Percentiles rank a stretch among this genome's conserved stretches.
phyloP scores from a whole-genome alignment of 2,888 invertebrate genomes.

The Ischnus inquisitorius region DNA sequence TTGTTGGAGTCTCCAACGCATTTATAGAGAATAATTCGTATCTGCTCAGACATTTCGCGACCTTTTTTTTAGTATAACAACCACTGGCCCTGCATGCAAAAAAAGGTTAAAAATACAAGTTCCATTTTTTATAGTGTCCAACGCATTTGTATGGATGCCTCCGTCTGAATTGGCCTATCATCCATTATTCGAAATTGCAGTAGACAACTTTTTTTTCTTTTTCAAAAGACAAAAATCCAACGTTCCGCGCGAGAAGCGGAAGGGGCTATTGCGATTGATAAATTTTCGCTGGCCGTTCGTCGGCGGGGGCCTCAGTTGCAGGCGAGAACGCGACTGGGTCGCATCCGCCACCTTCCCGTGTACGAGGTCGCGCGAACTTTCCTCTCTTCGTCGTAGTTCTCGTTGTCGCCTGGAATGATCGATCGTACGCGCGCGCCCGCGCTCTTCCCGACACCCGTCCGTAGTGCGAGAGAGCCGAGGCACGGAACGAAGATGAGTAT shows the following conservation, averaged over 20 bases:
- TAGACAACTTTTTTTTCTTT: no score
- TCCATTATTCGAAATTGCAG: no score
- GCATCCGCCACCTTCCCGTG: slow-evolving; percentile 21
- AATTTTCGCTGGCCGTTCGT: background rate
- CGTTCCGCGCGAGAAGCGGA: background rate
- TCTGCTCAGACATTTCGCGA: background rate
- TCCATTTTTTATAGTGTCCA: no score
- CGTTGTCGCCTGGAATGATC: slow-evolving; percentile 71
- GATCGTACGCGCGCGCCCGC: slow-evolving; percentile 61
- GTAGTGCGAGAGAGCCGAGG: background rate
- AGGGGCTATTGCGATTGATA: background rate
- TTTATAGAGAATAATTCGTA: no score
- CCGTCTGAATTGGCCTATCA: no score
- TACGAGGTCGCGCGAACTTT: slow-evolving; percentile 40
- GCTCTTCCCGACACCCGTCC: slow-evolving; percentile 55
- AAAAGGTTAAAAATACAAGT: no score
- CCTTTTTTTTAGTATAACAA: background rate
- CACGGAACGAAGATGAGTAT: background rate
- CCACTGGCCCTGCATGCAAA: no score
- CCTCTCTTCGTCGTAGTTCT: slow-evolving; percentile 55
- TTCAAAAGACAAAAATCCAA: no score
- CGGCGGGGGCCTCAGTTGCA: slow-evolving; percentile 7
- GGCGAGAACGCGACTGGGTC: slow-evolving; percentile 28
- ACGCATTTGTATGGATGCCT: no score
- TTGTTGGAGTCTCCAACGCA: no score